These are phyloP conservation scores for Gobionotothen gibberifrons DNA, from an alignment of 2,797 vertebrate species.

Conservation along the genomic window DNA sequence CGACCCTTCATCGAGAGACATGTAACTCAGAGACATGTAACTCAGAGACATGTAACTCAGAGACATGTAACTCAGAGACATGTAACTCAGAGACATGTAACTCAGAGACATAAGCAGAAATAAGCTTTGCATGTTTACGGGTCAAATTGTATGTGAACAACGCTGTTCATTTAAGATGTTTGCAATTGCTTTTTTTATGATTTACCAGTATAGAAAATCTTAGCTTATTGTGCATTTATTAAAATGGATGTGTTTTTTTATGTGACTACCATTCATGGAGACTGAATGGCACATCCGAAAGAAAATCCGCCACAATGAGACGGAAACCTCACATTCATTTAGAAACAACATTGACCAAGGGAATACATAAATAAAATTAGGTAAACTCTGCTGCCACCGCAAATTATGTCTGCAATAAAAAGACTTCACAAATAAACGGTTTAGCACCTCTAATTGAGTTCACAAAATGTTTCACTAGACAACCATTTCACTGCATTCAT, in stretches of 20 bases:
- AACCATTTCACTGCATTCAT: slow-evolving; percentile 78
- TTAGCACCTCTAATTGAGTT: slow-evolving; percentile 79
- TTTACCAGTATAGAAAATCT: too few species aligned
- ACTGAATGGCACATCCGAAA: neutral
- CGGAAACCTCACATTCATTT: slow-evolving; percentile 64
- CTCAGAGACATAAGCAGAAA: too few species aligned
- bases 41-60: slow-evolving; percentile 19
- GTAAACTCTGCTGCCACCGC: slow-evolving; percentile 72
- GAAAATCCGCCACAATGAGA: slow-evolving; percentile 42
- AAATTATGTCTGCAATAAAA: slow-evolving; percentile 78
- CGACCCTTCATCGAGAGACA: slow-evolving; percentile 33
- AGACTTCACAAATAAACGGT: slow-evolving; percentile 78
- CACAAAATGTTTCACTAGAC: slow-evolving; percentile 78
- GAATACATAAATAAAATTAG: slow-evolving; percentile 80
- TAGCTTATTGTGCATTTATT: too few species aligned
- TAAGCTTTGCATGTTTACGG: too few species aligned
- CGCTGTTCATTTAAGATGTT: too few species aligned
- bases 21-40: slow-evolving; percentile 8
- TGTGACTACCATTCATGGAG: too few species aligned
- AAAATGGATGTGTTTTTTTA: too few species aligned
- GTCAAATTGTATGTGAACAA: too few species aligned
- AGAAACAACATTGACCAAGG: slow-evolving; percentile 72
- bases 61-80: slow-evolving; percentile 15
- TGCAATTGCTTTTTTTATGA: too few species aligned
- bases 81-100: slow-evolving; percentile 15